phyloP scores from a whole-genome alignment of 2,888 invertebrate species.

The Cecidostiba fungosa region DNA sequence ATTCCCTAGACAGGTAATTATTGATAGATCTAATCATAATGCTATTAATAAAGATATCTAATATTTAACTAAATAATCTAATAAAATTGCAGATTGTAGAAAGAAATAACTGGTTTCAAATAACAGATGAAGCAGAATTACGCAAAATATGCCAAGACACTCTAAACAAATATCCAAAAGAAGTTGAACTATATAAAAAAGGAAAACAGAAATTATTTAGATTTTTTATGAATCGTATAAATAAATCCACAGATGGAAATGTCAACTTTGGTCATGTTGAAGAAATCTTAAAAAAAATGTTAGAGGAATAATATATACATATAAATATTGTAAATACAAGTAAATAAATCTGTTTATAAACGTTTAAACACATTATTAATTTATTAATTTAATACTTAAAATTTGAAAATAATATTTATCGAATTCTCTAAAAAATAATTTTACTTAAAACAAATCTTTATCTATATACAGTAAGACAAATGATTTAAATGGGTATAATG shows the following conservation, averaged over 20 bases:
- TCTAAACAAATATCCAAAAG: constrained; percentile 85
- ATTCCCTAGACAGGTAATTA: constrained; percentile 79
- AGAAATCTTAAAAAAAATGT: constrained; percentile 84
- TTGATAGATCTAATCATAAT: background rate
- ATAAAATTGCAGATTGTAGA: constrained; percentile 81
- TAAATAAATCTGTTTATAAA: constrained; percentile 43
- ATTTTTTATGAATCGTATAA: constrained; percentile 84
- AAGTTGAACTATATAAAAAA: constrained; percentile 85
- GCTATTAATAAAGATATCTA: background rate
- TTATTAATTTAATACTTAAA: constrained; percentile 23
- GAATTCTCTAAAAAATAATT: background rate
- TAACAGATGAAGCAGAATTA: constrained; percentile 84
- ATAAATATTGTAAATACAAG: constrained; percentile 48
- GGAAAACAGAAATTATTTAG: constrained; percentile 88
- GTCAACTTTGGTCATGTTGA: constrained; percentile 86
- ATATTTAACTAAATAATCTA: constrained; percentile 15
- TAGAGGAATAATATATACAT: constrained; percentile 73
- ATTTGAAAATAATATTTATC: background rate
- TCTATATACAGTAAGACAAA: no score
- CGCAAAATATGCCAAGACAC: constrained; percentile 83
- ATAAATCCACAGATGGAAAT: constrained; percentile 83
- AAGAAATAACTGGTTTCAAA: constrained; percentile 85
- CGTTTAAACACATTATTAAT: constrained; percentile 11
- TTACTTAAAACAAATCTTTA: constrained; percentile 49
- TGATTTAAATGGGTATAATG: constrained; percentile 59